Base-by-base conservation (phyloP, 2,888 invertebrate genomes). In the Synanthedon tipuliformis region DNA sequence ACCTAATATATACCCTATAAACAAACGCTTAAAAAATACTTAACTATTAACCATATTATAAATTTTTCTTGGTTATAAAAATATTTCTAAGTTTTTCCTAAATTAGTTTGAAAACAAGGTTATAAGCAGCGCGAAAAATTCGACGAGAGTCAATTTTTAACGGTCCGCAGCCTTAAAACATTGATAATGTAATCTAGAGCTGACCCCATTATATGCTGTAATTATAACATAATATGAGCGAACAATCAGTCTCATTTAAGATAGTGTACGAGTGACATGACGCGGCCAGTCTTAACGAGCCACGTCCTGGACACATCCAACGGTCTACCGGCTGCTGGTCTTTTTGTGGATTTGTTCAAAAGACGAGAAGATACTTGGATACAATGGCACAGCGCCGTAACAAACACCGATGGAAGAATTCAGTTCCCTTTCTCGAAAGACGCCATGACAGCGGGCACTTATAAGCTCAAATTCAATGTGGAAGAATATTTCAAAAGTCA, bases 401-500 rank as follows among this genome's bases (percentile, higher is more conserved):
- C 94, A 0, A 90, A 91, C 62, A 68, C 78, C 1, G 92, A 92
- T 67, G 95, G 95, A 0, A 84, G 92, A 51, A 90, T 91, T 56
- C 83, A 84, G 16, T 90, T 91, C 60, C 90, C 95, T 11, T 79
- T 92, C 11, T 85, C 90, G 2, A 76, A 77, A 53, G 83, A 88
- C 0, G 88, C 90, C 13, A 91, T 93, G 74, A 81, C 89, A 0
- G 81, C 85, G 7, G 95, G 94, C 3, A 89, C 90, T 23, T 95
- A 94, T 68, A 94, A 94, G 68, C 73, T 95, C 45, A 89, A 90
- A 66, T 95, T 93, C 64, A 92, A 94, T 68, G 91, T 93, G 0
- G 90, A 90, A 51, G 89, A 91, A 57, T 94, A 94, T 72, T 95
- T 92, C 63, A 89, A 89, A 51, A 68, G 81, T 23, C 77, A 80